These are phyloP conservation scores for Eulemur macaco DNA, from an alignment of 2,113 vertebrate species.

Conservation along the genomic window DNA sequence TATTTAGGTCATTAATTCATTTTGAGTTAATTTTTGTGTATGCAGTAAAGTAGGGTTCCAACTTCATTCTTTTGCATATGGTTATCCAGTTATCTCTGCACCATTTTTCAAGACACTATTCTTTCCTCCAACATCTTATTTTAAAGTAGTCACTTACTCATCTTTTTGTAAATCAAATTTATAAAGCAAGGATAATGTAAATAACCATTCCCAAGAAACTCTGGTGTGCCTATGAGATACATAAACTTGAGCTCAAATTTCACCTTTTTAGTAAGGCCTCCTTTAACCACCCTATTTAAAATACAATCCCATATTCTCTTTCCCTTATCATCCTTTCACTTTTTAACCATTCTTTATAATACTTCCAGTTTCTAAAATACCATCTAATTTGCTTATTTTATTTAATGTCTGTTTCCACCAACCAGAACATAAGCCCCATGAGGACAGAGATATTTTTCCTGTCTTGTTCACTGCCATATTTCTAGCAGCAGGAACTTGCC, in stretches of 20 bases:
- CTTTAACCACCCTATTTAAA: background rate
- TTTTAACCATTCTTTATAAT: background rate
- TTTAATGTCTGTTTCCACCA: background rate
- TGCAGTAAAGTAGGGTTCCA: background rate
- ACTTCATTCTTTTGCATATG: background rate
- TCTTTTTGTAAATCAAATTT: background rate
- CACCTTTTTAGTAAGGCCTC: background rate
- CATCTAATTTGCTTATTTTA: background rate
- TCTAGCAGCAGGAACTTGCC: background rate
- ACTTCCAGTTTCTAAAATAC: background rate
- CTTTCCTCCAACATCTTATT: background rate
- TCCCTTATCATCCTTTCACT: background rate
- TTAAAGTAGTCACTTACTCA: background rate
- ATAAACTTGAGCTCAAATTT: background rate
- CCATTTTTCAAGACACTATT: background rate
- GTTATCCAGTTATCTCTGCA: background rate
- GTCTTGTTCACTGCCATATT: background rate
- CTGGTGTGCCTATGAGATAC: background rate
- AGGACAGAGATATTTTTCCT: background rate
- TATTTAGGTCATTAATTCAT: background rate
- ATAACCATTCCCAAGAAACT: background rate
- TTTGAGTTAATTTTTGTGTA: background rate
- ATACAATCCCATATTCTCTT: background rate
- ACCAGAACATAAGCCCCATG: background rate
- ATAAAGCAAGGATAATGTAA: background rate